Conservation (phyloP, 2,888 invertebrate genomes). For the Catocala nupta region DNA sequence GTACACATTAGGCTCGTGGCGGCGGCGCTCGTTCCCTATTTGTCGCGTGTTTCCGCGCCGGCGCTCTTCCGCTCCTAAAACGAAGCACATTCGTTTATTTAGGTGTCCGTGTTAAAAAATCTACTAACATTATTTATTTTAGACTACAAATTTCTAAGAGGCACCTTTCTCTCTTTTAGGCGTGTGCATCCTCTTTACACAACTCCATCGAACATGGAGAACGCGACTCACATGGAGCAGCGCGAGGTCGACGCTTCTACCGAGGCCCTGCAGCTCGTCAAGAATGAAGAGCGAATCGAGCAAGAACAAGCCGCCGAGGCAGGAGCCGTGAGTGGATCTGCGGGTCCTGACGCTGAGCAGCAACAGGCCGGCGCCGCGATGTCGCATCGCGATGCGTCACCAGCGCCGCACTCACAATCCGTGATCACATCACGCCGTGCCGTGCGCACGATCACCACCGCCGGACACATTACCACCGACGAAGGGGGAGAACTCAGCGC, state of each 20-base stretch:
- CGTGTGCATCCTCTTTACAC: conserved; percentile 24
- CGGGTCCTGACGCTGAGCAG: conserved; percentile 10
- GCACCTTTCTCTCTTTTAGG: conserved; percentile 36
- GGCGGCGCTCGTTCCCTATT: conserved; percentile 62
- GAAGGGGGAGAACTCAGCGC: conserved; percentile 54
- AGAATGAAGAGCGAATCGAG: conserved; percentile 70
- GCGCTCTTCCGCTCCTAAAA: conserved; percentile 71
- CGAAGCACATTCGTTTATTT: conserved; percentile 47
- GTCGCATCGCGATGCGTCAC: conserved; percentile 40
- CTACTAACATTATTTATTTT: conserved; percentile 38
- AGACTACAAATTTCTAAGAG: conserved; percentile 29
- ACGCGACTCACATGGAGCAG: conserved; percentile 62
- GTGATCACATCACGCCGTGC: conserved; percentile 88
- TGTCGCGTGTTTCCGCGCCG: conserved; percentile 60
- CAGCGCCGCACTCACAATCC: conserved; percentile 73
- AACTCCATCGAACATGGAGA: conserved; percentile 64
- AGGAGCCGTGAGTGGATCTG: conserved; percentile 14
- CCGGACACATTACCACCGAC: conserved; percentile 86
- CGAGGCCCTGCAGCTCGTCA: conserved; percentile 80
- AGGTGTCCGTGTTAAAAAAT: conserved; percentile 48
- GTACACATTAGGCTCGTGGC: neutral
- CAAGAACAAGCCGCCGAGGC: conserved; percentile 40
- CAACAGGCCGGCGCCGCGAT: conserved; percentile 25
- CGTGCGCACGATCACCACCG: conserved; percentile 88
- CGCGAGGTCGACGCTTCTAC: conserved; percentile 56